A percentile compares a stretch with the other conserved stretches of the same genome.
phyloP scores from a whole-genome alignment of 2,888 invertebrate species.

The Orchestes rusci region DNA sequence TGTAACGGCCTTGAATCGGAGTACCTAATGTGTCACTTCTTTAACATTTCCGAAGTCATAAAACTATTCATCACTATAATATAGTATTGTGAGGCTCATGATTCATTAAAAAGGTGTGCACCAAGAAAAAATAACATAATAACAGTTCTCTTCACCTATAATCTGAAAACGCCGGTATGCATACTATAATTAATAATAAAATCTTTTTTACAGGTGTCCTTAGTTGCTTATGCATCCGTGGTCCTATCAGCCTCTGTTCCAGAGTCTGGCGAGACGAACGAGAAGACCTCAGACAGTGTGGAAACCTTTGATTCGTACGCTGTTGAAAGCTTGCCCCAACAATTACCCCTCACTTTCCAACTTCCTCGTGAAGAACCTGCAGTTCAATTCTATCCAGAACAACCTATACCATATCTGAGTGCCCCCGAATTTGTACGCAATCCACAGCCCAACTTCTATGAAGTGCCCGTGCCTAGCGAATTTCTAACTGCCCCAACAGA shows the following conservation, averaged over 20 bases:
- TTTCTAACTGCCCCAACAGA: constrained; percentile 45
- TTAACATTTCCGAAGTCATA: too few species aligned
- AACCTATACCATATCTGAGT: constrained; percentile 32
- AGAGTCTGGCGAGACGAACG: constrained; percentile 4
- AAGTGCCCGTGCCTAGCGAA: constrained; percentile 41
- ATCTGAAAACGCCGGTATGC: too few species aligned
- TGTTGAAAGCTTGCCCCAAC: constrained; percentile 20
- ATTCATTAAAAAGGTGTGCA: too few species aligned
- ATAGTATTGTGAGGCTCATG: too few species aligned
- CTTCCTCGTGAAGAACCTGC: constrained; percentile 35
- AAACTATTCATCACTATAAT: too few species aligned
- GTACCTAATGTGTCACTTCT: too few species aligned
- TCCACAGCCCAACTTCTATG: constrained; percentile 13
- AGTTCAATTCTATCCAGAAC: constrained; percentile 37
- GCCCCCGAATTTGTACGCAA: constrained; percentile 31
- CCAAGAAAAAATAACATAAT: too few species aligned
- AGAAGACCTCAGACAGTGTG: constrained; percentile 11
- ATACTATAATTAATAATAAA: too few species aligned
- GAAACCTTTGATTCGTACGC: constrained; percentile 22
- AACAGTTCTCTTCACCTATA: too few species aligned
- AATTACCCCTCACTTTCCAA: constrained; percentile 33
- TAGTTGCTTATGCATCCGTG: constrained; percentile 20
- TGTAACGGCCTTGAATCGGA: too few species aligned
- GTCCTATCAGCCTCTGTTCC: constrained; percentile 17
- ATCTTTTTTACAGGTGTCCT: constrained; percentile 24